Percentiles rank a stretch among this genome's conserved stretches.
phyloP scores from a whole-genome alignment of 2,113 vertebrate species.

The Cottus gobio region DNA sequence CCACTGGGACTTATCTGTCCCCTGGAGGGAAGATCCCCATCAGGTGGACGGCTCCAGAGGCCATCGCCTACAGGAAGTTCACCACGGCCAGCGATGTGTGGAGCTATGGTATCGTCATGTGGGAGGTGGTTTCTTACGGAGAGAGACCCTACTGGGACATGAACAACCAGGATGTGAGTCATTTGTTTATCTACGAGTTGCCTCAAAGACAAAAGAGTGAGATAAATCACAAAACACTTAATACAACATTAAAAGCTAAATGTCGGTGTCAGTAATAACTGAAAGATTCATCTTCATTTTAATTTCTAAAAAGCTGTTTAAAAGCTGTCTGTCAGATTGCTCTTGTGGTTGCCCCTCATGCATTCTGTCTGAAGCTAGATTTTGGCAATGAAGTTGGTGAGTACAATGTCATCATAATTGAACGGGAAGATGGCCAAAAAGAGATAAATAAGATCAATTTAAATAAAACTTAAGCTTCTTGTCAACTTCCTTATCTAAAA shows the following conservation, averaged over 20 bases:
- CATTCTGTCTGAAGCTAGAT: background rate
- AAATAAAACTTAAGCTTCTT: background rate
- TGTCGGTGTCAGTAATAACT: background rate
- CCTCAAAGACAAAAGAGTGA: background rate
- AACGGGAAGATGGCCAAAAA: background rate
- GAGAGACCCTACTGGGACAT: constrained; percentile 87
- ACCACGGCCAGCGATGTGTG: constrained; percentile 85
- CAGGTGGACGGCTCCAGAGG: constrained; percentile 85
- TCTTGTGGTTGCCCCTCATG: background rate
- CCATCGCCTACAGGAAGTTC: constrained; percentile 86
- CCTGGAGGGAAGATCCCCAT: constrained; percentile 85
- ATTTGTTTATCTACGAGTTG: background rate
- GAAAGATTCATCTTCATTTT: background rate
- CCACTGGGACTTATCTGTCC: constrained; percentile 82
- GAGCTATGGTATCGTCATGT: constrained; percentile 87
- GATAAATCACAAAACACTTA: background rate
- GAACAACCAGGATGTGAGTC: constrained; percentile 86
- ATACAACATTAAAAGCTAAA: constrained; percentile 7
- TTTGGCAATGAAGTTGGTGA: background rate
- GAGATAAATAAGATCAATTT: background rate
- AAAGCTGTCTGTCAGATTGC: background rate
- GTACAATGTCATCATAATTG: background rate
- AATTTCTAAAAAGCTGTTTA: constrained; percentile 3
- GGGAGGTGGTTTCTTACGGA: constrained; percentile 86
- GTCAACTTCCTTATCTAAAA: background rate